Conservation (phyloP, 2,888 invertebrate species). For the Scaptomyza cyrtandrae region DNA sequence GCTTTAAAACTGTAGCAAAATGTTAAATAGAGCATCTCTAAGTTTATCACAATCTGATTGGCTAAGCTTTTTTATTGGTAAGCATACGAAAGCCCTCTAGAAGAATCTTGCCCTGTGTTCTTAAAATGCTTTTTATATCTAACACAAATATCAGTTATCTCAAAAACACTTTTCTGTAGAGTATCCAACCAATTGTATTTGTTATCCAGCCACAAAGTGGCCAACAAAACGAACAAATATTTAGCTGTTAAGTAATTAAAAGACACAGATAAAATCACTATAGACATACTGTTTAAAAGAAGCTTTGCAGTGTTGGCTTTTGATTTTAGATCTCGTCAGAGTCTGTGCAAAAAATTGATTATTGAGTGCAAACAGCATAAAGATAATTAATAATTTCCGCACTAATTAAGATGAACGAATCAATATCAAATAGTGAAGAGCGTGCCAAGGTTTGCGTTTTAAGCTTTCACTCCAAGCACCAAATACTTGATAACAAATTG, state of each 20-base stretch:
- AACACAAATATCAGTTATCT: no score
- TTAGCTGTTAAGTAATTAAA: slow-evolving; percentile 31
- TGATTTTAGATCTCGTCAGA: slow-evolving; percentile 5
- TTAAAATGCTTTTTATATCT: background rate
- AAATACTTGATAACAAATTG: slow-evolving; percentile 30
- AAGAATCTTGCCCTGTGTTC: background rate
- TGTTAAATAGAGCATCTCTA: background rate
- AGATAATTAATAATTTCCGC: slow-evolving; percentile 77
- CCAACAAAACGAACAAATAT: slow-evolving; percentile 12
- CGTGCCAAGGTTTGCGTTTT: slow-evolving; percentile 39
- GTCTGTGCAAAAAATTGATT: slow-evolving; percentile 3
- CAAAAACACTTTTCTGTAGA: background rate
- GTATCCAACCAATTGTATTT: slow-evolving; percentile 6
- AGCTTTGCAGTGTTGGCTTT: slow-evolving; percentile 8
- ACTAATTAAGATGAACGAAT: slow-evolving; percentile 66
- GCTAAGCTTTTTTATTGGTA: no score
- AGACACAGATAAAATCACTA: slow-evolving; percentile 41
- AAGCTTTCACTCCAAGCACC: slow-evolving; percentile 45
- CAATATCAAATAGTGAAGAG: slow-evolving; percentile 49
- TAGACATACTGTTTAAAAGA: slow-evolving; percentile 6
- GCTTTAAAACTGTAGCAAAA: background rate
- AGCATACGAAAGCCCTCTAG: background rate
- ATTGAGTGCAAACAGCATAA: slow-evolving; percentile 30
- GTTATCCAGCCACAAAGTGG: slow-evolving; percentile 21
- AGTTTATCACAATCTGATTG: no score